A percentile compares a stretch with the other conserved stretches of the same genome.
phyloP scores from a whole-genome alignment of 2,797 vertebrate genomes.

The Micrastur ruficollis region DNA sequence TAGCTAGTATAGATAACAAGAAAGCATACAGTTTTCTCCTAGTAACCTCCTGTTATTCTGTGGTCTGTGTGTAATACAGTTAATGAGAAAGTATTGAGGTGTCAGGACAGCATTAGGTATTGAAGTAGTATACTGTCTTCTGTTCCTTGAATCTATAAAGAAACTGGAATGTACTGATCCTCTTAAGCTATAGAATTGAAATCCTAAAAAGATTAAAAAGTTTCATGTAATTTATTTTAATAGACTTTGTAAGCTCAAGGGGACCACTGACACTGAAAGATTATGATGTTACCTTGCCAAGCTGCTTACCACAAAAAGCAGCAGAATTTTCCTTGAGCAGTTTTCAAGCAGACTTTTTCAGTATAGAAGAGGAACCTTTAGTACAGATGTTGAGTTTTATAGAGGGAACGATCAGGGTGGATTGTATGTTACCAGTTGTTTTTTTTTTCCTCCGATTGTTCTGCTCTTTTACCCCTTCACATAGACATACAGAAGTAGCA shows the following conservation, averaged over 20 bases:
- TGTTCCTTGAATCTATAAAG: background rate
- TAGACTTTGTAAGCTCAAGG: constrained; percentile 31
- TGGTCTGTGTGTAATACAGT: background rate
- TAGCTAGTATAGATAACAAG: background rate
- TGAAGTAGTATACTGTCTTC: background rate
- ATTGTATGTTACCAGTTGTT: background rate
- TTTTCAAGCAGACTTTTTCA: background rate
- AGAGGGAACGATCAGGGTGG: background rate
- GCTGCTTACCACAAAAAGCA: constrained; percentile 30
- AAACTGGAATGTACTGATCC: constrained; percentile 5
- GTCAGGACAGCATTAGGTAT: background rate
- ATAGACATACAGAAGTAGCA: background rate
- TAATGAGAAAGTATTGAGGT: background rate
- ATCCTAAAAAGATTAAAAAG: background rate
- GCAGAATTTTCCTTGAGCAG: background rate
- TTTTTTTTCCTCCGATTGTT: background rate
- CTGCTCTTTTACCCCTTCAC: background rate
- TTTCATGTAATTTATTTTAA: constrained; percentile 51
- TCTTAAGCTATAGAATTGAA: constrained; percentile 17
- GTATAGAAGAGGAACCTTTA: background rate
- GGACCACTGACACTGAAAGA: background rate
- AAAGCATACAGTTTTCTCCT: background rate
- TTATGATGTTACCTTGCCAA: constrained; percentile 29
- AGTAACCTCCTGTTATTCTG: background rate
- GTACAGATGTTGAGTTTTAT: background rate